Conservation (phyloP, 1,140 invertebrate genomes). For the Cotesia glomerata region DNA sequence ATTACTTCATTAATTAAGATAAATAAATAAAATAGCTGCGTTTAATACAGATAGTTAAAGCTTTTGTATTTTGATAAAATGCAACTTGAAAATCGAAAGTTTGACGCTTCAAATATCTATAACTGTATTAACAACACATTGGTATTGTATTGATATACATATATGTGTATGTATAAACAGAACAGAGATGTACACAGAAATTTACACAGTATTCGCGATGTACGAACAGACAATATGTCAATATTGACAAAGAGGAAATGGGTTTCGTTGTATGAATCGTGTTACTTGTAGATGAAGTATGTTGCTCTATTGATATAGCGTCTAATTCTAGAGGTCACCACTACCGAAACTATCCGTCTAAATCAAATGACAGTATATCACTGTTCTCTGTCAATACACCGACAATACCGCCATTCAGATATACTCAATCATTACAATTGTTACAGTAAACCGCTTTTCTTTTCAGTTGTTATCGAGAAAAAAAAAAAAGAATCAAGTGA, state of each 20-base stretch:
- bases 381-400: neutral
- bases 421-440: no score
- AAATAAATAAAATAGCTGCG: no score
- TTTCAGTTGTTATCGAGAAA: no score
- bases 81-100: no score
- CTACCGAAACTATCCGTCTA: neutral
- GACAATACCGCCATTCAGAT: no score
- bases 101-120: no score
- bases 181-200: conserved; percentile 1
- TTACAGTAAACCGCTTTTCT: no score
- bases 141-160: neutral
- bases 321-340: conserved; percentile 7
- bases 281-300: conserved; percentile 1
- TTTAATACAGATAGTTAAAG: no score
- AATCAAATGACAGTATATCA: neutral
- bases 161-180: conserved; percentile 11
- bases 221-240: conserved; percentile 29
- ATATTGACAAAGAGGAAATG: conserved; percentile 35
- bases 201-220: conserved; percentile 6
- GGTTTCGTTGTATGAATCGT: conserved; percentile 24
- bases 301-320: conserved; percentile 27
- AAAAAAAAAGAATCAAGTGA: no score
- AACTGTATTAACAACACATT: neutral
- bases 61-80: no score
- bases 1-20: neutral